phyloP scores from a whole-genome alignment of 2,113 vertebrate species.

The Rhinolophus ferrumequinum region DNA sequence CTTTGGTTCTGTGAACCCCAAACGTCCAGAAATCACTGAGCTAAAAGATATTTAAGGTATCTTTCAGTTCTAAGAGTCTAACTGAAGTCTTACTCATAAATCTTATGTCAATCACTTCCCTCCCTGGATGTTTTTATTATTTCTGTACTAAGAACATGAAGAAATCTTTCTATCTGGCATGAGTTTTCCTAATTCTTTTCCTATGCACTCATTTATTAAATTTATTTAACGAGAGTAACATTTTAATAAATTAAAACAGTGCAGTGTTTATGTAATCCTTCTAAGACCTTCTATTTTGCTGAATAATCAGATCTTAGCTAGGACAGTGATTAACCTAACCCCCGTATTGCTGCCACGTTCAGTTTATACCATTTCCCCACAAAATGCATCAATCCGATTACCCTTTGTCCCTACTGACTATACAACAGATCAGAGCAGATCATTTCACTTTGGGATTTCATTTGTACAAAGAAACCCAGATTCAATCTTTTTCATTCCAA shows the following conservation, averaged over 20 bases:
- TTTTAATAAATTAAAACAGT: slow-evolving; percentile 4
- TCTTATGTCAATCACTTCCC: neutral
- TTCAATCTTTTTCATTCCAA: neutral
- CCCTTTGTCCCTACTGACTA: neutral
- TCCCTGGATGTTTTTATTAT: neutral
- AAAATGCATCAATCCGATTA: neutral
- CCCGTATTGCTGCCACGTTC: neutral
- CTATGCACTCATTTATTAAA: neutral
- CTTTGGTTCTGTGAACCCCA: neutral
- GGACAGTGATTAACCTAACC: neutral
- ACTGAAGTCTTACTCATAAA: neutral
- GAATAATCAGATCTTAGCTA: neutral
- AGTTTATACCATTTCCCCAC: neutral
- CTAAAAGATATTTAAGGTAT: neutral
- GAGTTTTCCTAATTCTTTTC: neutral
- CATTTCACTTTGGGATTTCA: neutral
- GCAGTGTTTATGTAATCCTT: neutral
- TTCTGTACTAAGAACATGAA: neutral
- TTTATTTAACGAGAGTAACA: neutral
- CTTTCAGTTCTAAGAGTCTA: neutral
- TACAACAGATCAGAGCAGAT: neutral
- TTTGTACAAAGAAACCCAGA: neutral
- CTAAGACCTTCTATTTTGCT: neutral
- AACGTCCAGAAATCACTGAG: neutral
- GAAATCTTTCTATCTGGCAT: neutral